These are phyloP conservation scores for Gasteruption jaculator DNA, from an alignment of 2,888 invertebrate species.

Conservation along the genomic window DNA sequence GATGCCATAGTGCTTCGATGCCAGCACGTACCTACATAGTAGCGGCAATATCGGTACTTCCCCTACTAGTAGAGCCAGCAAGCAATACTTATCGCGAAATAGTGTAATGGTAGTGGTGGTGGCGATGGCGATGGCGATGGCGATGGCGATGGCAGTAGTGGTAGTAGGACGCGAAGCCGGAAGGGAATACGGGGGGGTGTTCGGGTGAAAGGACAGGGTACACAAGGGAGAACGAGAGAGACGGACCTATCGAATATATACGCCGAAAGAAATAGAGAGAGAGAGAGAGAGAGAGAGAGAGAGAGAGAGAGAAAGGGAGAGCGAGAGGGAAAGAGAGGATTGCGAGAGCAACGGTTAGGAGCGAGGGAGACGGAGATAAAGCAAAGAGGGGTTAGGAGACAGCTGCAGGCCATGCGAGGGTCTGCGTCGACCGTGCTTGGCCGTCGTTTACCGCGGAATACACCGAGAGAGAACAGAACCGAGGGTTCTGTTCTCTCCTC, in stretches of 20 bases:
- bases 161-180: too few species aligned
- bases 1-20: too few species aligned
- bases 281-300: conserved; percentile 8
- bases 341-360: conserved; percentile 3
- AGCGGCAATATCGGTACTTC: too few species aligned
- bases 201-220: conserved; percentile 24
- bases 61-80: too few species aligned
- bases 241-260: too few species aligned
- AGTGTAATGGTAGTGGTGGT: too few species aligned
- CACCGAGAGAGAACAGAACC: conserved; percentile 22
- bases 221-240: conserved; percentile 8
- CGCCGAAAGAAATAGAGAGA: conserved; percentile 3
- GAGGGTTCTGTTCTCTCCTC: too few species aligned
- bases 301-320: conserved; percentile 15
- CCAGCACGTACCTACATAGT: too few species aligned
- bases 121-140: too few species aligned
- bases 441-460: conserved; percentile 39
- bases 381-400: conserved; percentile 34
- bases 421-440: conserved; percentile 37
- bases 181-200: conserved; percentile 25
- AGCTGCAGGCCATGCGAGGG: conserved; percentile 49
- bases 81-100: too few species aligned
- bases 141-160: too few species aligned
- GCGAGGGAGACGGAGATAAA: conserved; percentile 5
- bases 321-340: conserved; percentile 5